Conservation (phyloP, 2,888 invertebrate species). For the Rutpela maculata region DNA sequence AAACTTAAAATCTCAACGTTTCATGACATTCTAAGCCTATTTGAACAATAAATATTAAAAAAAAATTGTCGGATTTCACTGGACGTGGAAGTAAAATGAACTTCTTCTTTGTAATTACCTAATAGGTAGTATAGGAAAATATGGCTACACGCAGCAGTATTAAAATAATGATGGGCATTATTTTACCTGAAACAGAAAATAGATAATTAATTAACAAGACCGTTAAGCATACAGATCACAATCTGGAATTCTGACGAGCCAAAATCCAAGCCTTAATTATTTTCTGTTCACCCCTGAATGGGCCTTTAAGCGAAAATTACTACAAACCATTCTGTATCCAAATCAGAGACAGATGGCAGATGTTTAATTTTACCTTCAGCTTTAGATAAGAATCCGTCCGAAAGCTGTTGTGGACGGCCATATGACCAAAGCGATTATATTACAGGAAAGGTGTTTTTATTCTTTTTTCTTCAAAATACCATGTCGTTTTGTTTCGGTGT, state of each 20-base stretch:
- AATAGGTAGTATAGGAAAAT: too few relatives aligned
- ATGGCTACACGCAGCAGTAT: too few relatives aligned
- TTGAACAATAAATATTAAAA: too few relatives aligned
- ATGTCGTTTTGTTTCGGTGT: neutral
- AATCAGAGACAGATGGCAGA: conserved; percentile 43
- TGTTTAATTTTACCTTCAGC: conserved; percentile 31
- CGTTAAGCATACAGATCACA: neutral
- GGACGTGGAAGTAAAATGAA: too few relatives aligned
- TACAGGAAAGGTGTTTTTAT: conserved; percentile 23
- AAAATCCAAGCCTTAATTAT: neutral
- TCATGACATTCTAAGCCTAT: too few relatives aligned
- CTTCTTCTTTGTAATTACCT: too few relatives aligned
- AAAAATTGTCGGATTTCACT: too few relatives aligned
- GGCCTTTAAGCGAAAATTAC: conserved; percentile 1
- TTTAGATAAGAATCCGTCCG: conserved; percentile 37
- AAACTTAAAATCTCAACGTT: too few relatives aligned
- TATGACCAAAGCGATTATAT: conserved; percentile 28
- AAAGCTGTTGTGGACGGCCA: conserved; percentile 36
- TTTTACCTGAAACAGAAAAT: too few relatives aligned
- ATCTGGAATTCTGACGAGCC: neutral
- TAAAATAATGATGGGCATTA: too few relatives aligned
- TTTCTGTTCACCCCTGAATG: neutral
- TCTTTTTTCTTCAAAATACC: conserved; percentile 12
- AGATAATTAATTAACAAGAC: neutral
- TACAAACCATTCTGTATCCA: conserved; percentile 31